These are phyloP conservation scores for Toxotes jaculatrix DNA, from an alignment of 2,113 vertebrate species.

Conservation along the genomic window DNA sequence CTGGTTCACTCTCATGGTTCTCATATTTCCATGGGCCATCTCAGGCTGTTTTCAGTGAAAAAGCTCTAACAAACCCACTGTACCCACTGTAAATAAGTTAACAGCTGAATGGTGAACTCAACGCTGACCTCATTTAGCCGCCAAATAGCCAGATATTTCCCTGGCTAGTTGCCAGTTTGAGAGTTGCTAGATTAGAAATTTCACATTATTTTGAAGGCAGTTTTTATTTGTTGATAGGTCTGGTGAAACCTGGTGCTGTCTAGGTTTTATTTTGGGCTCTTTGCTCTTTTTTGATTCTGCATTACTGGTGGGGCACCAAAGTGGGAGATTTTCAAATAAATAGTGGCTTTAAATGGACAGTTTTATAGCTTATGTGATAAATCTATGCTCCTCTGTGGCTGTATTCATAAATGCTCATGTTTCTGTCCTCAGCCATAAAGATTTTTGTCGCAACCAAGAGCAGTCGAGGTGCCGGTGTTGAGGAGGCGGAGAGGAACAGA, in stretches of 20 bases:
- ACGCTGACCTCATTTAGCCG: too few relatives aligned
- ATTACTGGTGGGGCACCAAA: too few relatives aligned
- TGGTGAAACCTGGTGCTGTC: too few relatives aligned
- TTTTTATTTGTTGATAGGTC: too few relatives aligned
- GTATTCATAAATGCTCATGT: background rate
- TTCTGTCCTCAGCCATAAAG: conserved; percentile 90
- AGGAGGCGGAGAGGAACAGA: conserved; percentile 96
- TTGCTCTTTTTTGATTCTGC: background rate
- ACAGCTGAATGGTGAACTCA: too few relatives aligned
- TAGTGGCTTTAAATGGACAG: background rate
- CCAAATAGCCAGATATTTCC: too few relatives aligned
- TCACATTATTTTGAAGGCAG: too few relatives aligned
- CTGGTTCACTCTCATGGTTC: background rate
- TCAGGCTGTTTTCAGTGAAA: background rate
- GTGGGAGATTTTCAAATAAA: background rate
- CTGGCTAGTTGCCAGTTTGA: background rate
- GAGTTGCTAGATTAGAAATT: background rate
- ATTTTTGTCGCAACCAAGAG: conserved; percentile 98
- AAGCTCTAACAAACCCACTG: background rate
- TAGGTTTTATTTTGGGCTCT: background rate
- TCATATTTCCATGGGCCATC: background rate
- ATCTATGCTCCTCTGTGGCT: background rate
- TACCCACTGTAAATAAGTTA: background rate
- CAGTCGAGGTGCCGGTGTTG: conserved; percentile 91
- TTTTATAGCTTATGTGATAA: background rate